Conservation (phyloP, 2,888 invertebrate genomes). For the Epicampocera succincta region DNA sequence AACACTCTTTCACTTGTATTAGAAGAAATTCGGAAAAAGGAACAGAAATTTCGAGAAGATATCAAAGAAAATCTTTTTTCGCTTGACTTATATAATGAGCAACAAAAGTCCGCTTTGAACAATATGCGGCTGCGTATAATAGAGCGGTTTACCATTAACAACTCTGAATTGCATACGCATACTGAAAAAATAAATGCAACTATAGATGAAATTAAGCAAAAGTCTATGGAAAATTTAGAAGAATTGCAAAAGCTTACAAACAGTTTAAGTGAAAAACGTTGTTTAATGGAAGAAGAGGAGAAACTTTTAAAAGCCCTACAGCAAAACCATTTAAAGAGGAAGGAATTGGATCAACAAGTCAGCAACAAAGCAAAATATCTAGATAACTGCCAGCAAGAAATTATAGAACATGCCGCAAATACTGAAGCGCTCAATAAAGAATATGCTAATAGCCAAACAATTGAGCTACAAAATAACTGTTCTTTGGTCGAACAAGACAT, state of each 20-base stretch:
- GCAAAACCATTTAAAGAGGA: conserved; percentile 20
- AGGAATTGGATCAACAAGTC: background rate
- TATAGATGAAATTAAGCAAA: conserved; percentile 71
- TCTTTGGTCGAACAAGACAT: conserved; percentile 51
- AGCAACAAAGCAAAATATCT: conserved; percentile 19
- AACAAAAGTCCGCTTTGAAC: conserved; percentile 73
- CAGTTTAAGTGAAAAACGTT: conserved; percentile 67
- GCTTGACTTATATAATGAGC: conserved; percentile 72
- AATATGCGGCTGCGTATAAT: conserved; percentile 72
- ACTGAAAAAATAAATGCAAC: conserved; percentile 71
- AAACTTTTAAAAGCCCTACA: conserved; percentile 50
- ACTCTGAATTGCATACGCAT: conserved; percentile 70
- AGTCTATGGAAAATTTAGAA: conserved; percentile 62
- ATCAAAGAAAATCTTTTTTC: conserved; percentile 73
- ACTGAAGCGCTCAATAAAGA: conserved; percentile 11
- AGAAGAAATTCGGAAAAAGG: conserved; percentile 73
- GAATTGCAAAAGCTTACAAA: conserved; percentile 39
- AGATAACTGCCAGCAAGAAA: conserved; percentile 27
- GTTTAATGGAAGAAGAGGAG: conserved; percentile 73
- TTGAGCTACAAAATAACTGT: conserved; percentile 33
- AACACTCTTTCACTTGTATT: conserved; percentile 71
- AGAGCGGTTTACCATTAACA: conserved; percentile 66
- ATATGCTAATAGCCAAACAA: conserved; percentile 25
- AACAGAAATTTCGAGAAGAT: conserved; percentile 71
- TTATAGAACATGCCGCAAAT: conserved; percentile 6